Base-by-base conservation (phyloP, 2,797 vertebrate genomes). In the Sciurus carolinensis region DNA sequence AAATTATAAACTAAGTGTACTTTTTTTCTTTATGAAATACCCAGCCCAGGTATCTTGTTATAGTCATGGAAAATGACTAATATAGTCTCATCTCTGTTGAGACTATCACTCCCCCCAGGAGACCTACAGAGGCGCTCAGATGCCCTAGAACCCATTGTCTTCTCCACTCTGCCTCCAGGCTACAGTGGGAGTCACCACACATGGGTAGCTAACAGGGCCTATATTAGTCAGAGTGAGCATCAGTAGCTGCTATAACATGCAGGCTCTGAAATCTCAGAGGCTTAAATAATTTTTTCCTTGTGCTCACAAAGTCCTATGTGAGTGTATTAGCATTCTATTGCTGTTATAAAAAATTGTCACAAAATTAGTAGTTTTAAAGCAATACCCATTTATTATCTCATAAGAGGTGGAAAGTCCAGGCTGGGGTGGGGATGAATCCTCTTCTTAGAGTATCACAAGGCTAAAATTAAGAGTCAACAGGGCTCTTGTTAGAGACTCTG, bases 371-470 rank as follows among this genome's bases (percentile, higher is more conserved):
- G 18, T 72, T 91, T 69, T 73, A 66, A 91, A 47, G 64, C 50
- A 96, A 81, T 33, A 42, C 22, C 20, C 42, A 90, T 54, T 87
- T 66, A 69, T 84, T 83, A 59, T 87, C 59, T 87, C 66, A 54
- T 64, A 87, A 47, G 7, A n/a, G 44, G 14, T 69, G 11, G 93
- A 59, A 73, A 66, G 17, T 67, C 59, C 47, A 84, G 66, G 20
- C 30, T 82, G 50, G 47, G 52, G 26, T 76, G 76, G 88, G 57
- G 3, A 50, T 80, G n/a, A 7, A 18, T 86, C 33, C 22, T 64
- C 85, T 82, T 17, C 10, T 28, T 90, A 84, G 69, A 33, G 20
- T 47, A 62, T 10, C 80, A 59, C 39, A 64, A 30, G 57, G 33
- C 76, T 77, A 71, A 76, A 66, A 66, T 83, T 33, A 71, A 36